Evolutionary conservation across 2,797 vertebrate species (phyloP), one percentile per base, ranked within the genome.

Genomic region (Cirrhinus molitorella): DNA sequence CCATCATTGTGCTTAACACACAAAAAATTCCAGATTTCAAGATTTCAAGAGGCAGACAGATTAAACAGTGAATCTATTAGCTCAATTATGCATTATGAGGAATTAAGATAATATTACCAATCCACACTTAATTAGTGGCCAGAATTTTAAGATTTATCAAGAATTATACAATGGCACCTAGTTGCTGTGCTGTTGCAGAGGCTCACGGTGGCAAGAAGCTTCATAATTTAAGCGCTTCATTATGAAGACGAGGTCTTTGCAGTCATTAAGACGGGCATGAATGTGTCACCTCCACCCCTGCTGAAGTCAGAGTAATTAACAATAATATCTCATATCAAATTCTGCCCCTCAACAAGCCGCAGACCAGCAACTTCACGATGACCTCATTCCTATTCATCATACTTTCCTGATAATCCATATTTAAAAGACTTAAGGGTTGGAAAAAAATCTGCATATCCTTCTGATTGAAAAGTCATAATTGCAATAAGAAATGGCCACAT

Each of bases 321-420:
- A 95, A 96, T 99, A 99, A 99, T 99, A 94, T 89, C 95, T 96
- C 96, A 99, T 98, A 94, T 93, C 93, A 94, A 94, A 99, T 99
- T 98, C 98, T 87, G 94, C 90, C 93, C 94, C 94, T 91, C 94
- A 92, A 91, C 91, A 95, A 95, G 95, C 94, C 88, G 91, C 91
- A 90, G 89, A 90, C 89, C 89, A 89, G 86, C 94, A 92, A 95
- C 92, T 93, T 92, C 90, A 89, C 92, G 90, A 88, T 96, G 96
- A 96, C 96, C 96, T 95, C 92, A 93, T 95, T 96, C 96, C 97
- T 96, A 98, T 97, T 98, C 96, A 96, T 97, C 94, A 94, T 92
- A 90, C 88, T 90, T 94, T 67, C 95, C 93, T 92, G 92, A 96
- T 96, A 90, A 92, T 87, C 89, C 92, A 94, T 93, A 94, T 95